phyloP scores from a whole-genome alignment of 2,113 vertebrate genomes.

The Vicugna pacos region DNA sequence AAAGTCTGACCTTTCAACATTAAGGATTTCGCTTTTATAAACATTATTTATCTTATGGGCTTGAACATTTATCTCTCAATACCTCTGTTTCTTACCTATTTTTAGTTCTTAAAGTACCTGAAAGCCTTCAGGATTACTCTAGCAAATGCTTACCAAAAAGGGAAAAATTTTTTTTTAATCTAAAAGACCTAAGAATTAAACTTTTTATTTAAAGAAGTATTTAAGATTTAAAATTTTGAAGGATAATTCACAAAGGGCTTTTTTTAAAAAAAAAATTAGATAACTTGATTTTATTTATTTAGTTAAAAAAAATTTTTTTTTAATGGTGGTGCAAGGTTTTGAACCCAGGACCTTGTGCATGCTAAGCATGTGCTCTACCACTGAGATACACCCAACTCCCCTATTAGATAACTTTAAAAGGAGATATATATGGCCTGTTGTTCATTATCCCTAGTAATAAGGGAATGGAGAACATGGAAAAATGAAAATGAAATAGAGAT shows the following conservation, averaged over 20 bases:
- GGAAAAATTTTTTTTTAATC: neutral
- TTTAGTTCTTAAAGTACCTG: neutral
- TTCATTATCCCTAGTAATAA: neutral
- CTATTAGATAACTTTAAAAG: constrained; percentile 15
- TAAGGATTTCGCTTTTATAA: constrained; percentile 18
- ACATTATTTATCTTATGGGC: neutral
- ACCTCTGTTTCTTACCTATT: neutral
- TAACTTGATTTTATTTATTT: neutral
- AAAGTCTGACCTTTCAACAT: neutral
- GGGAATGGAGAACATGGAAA: neutral
- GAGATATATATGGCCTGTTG: neutral
- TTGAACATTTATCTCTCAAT: constrained; percentile 42
- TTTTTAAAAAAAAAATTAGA: neutral
- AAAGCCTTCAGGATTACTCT: neutral
- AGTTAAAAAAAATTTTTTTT: too few relatives aligned
- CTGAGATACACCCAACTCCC: too few relatives aligned
- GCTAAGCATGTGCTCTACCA: too few relatives aligned
- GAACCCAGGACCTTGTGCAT: too few relatives aligned
- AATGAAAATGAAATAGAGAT: neutral
- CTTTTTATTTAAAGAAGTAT: constrained; percentile 15
- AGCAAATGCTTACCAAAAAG: constrained; percentile 36
- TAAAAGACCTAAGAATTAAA: neutral
- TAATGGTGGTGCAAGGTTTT: too few relatives aligned
- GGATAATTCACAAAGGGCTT: constrained; percentile 3
- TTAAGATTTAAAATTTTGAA: constrained; percentile 39